These are phyloP conservation scores for Phalacrocorax aristotelis DNA, from an alignment of 2,113 vertebrate species.

Conservation along the genomic window DNA sequence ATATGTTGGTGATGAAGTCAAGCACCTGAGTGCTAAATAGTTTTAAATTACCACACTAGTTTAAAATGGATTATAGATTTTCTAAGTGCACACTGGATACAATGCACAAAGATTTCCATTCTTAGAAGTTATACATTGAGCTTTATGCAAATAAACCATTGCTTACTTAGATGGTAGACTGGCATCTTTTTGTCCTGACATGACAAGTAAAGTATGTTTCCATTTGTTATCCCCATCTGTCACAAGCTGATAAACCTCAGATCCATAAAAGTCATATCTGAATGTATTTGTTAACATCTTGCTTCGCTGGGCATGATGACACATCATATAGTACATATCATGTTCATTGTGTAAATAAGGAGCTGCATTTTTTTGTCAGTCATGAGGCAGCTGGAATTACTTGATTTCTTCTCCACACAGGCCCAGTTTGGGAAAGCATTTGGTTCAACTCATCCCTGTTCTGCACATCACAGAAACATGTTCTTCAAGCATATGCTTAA, in stretches of 20 bases:
- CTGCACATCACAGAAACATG: neutral
- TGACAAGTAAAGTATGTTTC: neutral
- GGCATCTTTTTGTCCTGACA: slow-evolving; percentile 42
- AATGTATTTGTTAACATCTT: neutral
- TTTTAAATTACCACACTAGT: neutral
- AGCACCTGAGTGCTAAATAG: neutral
- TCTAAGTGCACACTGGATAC: neutral
- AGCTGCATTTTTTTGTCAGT: neutral
- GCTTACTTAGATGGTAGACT: neutral
- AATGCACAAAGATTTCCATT: neutral
- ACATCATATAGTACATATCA: neutral
- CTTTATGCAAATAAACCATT: slow-evolving; percentile 6
- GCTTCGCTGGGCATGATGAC: neutral
- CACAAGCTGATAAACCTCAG: slow-evolving; percentile 34
- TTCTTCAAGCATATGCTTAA: neutral
- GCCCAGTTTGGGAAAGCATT: neutral
- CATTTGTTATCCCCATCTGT: slow-evolving; percentile 42
- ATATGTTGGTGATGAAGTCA: neutral
- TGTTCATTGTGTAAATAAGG: slow-evolving; percentile 27
- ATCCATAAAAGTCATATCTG: neutral
- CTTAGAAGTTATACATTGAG: neutral
- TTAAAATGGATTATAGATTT: slow-evolving; percentile 1
- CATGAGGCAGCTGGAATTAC: neutral
- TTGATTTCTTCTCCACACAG: neutral
- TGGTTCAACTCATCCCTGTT: neutral